These are phyloP conservation scores for Semibalanus balanoides DNA, from an alignment of 1,140 invertebrate species.

Conservation along the genomic window DNA sequence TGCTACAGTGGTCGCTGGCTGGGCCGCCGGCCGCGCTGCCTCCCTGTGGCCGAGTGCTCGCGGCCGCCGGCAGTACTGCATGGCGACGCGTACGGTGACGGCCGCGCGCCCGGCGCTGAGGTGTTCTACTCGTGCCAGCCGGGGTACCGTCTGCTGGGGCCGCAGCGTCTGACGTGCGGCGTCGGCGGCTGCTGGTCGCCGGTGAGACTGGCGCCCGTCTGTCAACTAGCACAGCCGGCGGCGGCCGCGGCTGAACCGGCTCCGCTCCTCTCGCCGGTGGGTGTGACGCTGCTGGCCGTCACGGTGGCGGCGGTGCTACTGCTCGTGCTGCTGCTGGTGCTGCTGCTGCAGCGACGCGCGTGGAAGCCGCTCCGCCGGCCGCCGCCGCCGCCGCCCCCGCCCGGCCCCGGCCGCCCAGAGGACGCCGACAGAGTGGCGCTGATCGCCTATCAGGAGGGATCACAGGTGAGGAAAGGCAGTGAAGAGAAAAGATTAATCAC, in stretches of 20 bases:
- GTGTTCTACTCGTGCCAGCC: conserved; percentile 31
- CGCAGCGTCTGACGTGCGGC: conserved; percentile 29
- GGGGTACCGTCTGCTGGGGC: conserved; percentile 31
- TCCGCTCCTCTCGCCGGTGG: conserved; percentile 24
- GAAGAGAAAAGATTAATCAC: too few species aligned
- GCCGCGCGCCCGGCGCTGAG: conserved; percentile 4
- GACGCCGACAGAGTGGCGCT: conserved; percentile 33
- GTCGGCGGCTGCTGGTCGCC: conserved; percentile 34
- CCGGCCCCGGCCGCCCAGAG: conserved; percentile 9
- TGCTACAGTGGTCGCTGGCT: conserved; percentile 21
- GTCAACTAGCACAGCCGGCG: conserved; percentile 4
- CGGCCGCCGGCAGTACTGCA: conserved; percentile 20
- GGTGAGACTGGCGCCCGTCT: conserved; percentile 23
- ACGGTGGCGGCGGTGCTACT: conserved; percentile 27
- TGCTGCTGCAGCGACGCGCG: conserved; percentile 34
- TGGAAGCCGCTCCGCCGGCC: conserved; percentile 24
- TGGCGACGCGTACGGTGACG: conserved; percentile 17
- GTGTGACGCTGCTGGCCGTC: conserved; percentile 35
- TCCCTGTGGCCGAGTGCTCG: conserved; percentile 21
- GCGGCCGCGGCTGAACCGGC: conserved; percentile 9
- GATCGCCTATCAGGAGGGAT: conserved; percentile 35
- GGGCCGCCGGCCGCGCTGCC: conserved; percentile 20
- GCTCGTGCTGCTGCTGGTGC: conserved; percentile 28
- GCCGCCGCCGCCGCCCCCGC: conserved; percentile 13
- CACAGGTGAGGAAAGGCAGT: conserved; percentile 5